Evolutionary conservation across 2,888 invertebrate species (phyloP), one percentile per base, ranked within the genome.

Genomic region (Macaria liturata): DNA sequence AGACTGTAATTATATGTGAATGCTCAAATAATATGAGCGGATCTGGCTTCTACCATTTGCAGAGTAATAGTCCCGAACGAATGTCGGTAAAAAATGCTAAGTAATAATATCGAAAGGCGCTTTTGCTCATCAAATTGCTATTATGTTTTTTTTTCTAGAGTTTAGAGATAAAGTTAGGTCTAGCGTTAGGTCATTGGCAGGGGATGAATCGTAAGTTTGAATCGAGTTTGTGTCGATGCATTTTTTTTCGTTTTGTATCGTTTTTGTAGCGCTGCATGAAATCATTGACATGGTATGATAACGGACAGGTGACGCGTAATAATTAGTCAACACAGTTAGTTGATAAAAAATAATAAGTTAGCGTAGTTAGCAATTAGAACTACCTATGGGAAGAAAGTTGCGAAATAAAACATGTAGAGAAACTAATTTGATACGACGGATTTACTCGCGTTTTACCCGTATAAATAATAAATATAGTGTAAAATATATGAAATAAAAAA

Each of bases 201-300:
- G 88, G 90, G 90, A 90, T 91, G 91, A 91, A 81, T 87, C 69
- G 89, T 86, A 81, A 86, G 68, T 88, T 88, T 91, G 74, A 74
- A 67, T 64, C 65, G 62, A 49, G 55, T 50, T 76, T 80, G 73
- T 77, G 70, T 76, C 75, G 82, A 77, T 88, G 86, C 84, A 85
- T 76, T 83, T 85, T 84, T n/a, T 84, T 75, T 46, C 65, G 67
- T 73, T n/a, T 70, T 67, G 54, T 5, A 5, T 7, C 64, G 74
- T 85, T 84, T 83, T 83, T 82, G 75, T 80, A 67, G 62, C 71
- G 67, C 74, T 82, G 81, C 80, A 83, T 82, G 81, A 82, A 85
- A 20, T 20, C 20, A 20, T 20, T 20, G 20, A 20, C 20, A 20
- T 20, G 20, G 20, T 20, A 20, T 20, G 20, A 20, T 20, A 20